Conservation (phyloP, 2,113 vertebrate genomes). For the Telmatochromis sp. region DNA sequence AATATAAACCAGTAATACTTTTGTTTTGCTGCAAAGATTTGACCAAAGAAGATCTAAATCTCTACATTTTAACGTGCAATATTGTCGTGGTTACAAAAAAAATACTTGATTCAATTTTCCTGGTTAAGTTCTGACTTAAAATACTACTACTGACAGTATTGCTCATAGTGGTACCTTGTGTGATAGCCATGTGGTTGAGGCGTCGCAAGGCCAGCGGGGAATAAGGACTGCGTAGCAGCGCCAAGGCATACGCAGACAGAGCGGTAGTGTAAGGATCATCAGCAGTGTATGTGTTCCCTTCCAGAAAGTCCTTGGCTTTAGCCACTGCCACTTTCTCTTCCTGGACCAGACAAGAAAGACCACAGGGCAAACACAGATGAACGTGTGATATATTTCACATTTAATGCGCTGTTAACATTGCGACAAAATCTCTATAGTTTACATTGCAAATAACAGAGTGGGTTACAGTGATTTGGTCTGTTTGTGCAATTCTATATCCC, state of each 20-base stretch:
- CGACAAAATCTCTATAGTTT: background rate
- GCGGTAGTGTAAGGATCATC: slow-evolving; percentile 87
- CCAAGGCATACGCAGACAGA: slow-evolving; percentile 78
- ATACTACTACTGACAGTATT: background rate
- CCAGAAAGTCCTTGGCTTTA: slow-evolving; percentile 84
- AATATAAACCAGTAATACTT: background rate
- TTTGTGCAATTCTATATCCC: background rate
- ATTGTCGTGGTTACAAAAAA: background rate
- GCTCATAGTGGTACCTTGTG: slow-evolving; percentile 70
- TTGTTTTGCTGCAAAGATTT: background rate
- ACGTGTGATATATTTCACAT: background rate
- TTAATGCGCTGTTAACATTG: background rate
- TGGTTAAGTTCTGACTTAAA: background rate
- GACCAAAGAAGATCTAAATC: background rate
- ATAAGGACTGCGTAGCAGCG: slow-evolving; percentile 77
- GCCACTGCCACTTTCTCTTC: slow-evolving; percentile 79
- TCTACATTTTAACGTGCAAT: background rate
- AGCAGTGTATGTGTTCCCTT: slow-evolving; percentile 79
- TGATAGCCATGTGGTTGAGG: slow-evolving; percentile 87
- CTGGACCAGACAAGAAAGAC: slow-evolving; percentile 50
- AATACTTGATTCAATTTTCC: background rate
- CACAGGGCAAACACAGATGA: background rate
- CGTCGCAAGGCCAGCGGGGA: slow-evolving; percentile 70
- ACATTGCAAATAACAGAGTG: background rate
- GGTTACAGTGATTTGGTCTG: accelerated